Evolutionary conservation across 2,113 vertebrate genomes (phyloP), one percentile per base, ranked within the genome.

Genomic region (Acrocephalus kingi): DNA sequence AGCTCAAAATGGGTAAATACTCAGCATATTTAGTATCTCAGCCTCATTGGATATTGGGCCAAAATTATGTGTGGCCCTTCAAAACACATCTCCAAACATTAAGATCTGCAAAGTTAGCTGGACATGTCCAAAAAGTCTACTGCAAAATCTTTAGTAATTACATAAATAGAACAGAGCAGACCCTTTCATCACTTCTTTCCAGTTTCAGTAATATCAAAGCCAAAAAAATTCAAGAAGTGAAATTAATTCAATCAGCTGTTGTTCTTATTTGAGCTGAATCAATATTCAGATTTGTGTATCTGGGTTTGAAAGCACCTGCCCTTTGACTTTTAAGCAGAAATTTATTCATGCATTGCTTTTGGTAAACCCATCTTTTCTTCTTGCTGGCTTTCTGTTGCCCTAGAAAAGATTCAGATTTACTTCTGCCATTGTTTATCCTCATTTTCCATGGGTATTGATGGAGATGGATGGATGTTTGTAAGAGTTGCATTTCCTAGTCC

Each of bases 221-320:
- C 33, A 92, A 89, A 79, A 90, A 84, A 41, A 22, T 6, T 11
- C 8, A 94, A 74, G 14, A 43, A 58, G 19, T 64, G 20, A 87
- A 92, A 90, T 71, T 52, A 78, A 83, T 77, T 88, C 61, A 64
- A 89, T 93, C 61, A 87, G 23, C 27, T 51, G 13, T 49, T 89
- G 17, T 72, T 95, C 84, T 87, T 75, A 82, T 52, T 87, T 89
- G 45, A 87, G 58, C 25, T 41, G 41, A 95, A 90, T 91, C 78
- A 82, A 73, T 93, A 90, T 69, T 85, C 74, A 93, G 13, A 91
- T 82, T 73, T 3, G 2, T 49, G 12, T 59, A 28, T 89, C 45
- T 86, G 63, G 31, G 9, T 63, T 89, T 93, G 24, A 81, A 90
- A 93, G 37, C 15, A 76, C 5, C 33, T 64, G 24, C 23, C 41